phyloP scores from a whole-genome alignment of 2,113 vertebrate genomes.

The Machaerirhynchus nigripectus region DNA sequence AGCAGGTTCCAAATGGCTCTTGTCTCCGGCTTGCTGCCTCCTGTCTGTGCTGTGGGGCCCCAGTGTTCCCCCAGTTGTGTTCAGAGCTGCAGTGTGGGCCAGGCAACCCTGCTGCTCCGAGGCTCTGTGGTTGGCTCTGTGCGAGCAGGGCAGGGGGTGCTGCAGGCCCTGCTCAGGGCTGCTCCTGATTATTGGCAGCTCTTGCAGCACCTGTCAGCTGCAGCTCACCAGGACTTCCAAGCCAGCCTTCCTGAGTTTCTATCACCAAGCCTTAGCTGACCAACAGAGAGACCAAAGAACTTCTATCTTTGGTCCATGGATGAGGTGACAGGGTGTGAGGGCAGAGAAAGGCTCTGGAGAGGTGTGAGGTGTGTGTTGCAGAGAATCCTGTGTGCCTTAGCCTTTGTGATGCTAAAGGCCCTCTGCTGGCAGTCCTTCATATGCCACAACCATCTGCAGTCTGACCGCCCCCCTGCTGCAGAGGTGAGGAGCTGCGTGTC shows the following conservation, averaged over 20 bases:
- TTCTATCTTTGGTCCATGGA: background rate
- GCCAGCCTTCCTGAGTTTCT: background rate
- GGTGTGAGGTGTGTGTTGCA: too few relatives aligned
- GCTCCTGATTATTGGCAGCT: background rate
- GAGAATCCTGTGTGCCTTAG: background rate
- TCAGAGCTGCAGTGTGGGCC: background rate
- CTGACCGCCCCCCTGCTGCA: background rate
- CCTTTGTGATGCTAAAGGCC: background rate
- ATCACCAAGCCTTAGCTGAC: background rate
- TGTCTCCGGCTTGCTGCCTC: background rate
- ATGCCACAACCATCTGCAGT: background rate
- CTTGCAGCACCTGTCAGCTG: background rate
- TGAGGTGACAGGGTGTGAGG: background rate
- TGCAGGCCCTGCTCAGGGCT: background rate
- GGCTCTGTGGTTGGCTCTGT: background rate
- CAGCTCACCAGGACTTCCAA: background rate
- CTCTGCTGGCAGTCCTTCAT: background rate
- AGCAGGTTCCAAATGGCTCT: background rate
- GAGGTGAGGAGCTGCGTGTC: background rate
- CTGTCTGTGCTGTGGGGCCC: background rate
- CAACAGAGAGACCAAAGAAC: background rate
- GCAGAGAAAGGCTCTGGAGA: too few relatives aligned
- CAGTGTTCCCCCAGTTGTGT: background rate
- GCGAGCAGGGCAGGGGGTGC: background rate
- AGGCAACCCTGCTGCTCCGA: background rate